A percentile compares a stretch with the other conserved stretches of the same genome.
Conservation (phyloP, 2,888 invertebrate genomes). For the Anorthoa munda region DNA sequence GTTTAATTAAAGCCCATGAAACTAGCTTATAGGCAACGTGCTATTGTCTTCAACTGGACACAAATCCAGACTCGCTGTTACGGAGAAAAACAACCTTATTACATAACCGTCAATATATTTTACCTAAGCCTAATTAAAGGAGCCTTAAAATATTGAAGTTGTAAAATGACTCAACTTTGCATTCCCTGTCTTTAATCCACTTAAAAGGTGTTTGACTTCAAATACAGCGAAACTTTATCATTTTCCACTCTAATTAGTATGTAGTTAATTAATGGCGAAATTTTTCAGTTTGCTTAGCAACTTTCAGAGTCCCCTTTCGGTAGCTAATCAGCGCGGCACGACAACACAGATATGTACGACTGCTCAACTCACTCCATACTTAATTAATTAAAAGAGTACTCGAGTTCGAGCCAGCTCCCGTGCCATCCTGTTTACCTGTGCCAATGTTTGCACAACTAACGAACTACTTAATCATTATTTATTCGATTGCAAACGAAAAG, state of each 20-base stretch:
- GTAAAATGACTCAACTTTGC: conserved; percentile 46
- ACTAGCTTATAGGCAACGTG: too few species aligned
- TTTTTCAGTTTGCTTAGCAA: conserved; percentile 68
- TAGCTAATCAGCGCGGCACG: conserved; percentile 75
- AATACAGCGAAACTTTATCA: conserved; percentile 57
- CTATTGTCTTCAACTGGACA: not conserved
- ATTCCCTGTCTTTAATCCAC: conserved; percentile 52
- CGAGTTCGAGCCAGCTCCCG: conserved; percentile 74
- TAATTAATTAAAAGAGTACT: conserved; percentile 89
- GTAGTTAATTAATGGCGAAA: conserved; percentile 66
- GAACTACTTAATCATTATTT: conserved; percentile 83
- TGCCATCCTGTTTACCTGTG: conserved; percentile 83
- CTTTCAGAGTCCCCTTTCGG: conserved; percentile 67
- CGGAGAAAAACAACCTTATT: not conserved
- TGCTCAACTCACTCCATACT: conserved; percentile 81
- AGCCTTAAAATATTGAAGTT: conserved; percentile 44
- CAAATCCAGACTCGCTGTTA: not conserved
- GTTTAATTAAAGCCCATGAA: too few species aligned
- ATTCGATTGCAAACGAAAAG: conserved; percentile 70
- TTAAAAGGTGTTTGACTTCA: conserved; percentile 59
- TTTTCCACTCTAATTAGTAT: conserved; percentile 63
- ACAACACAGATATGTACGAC: conserved; percentile 72
- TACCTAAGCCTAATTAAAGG: conserved; percentile 30
- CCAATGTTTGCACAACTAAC: conserved; percentile 85
- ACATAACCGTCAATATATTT: conserved; percentile 10